Base-by-base conservation (phyloP, 2,113 vertebrate genomes). In the Passer montanus region DNA sequence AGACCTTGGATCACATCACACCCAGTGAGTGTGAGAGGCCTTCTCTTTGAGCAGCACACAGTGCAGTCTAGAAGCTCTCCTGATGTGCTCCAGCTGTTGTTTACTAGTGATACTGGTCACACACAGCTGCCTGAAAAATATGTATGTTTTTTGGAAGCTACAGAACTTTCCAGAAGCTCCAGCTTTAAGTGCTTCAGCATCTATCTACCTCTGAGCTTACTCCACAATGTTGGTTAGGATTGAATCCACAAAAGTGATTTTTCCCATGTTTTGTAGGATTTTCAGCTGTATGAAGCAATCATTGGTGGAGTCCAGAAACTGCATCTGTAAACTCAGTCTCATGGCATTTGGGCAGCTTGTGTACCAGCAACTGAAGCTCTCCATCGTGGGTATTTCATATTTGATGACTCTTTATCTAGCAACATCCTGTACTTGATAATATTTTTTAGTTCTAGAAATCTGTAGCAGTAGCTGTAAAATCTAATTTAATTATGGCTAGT, bases 21-120 rank as follows among this genome's bases (percentile, higher is more conserved):
- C 24, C 31, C 56, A 44, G 70, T 0, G 5, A 49, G 24, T 2
- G 1, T 62, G 47, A 41, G 28, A 56, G 18, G 10, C 7, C 56
- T 85, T 74, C 35, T 39, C 27, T 75, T 49, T 16, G 30, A 70
- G 55, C 49, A 76, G 24, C 30, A 46, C 12, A 27, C 24, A 64
- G 26, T 64, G 41, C 55, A 73, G 30, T 43, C 73, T 46, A 60
- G 33, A 50, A 90, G 27, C 58, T 70, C 44, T 76, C 26, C 56
- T 43, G 52, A 24, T 41, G 39, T 50, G 47, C 18, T 83, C 44
- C 63, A 83, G 28, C 6, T 72, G 11, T 56, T n/a, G 20, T 59
- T 56, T 55, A 14, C 13, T 53, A 7, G 26, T 23, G 31, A 30
- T 41, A 37, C 9, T 23, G 26, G 46, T 80, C 64, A 55, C 53